A percentile compares a stretch with the other conserved stretches of the same genome.
These are phyloP conservation scores for Spheniscus mendiculus DNA, from an alignment of 2,113 vertebrate genomes.

Conservation along the genomic window DNA sequence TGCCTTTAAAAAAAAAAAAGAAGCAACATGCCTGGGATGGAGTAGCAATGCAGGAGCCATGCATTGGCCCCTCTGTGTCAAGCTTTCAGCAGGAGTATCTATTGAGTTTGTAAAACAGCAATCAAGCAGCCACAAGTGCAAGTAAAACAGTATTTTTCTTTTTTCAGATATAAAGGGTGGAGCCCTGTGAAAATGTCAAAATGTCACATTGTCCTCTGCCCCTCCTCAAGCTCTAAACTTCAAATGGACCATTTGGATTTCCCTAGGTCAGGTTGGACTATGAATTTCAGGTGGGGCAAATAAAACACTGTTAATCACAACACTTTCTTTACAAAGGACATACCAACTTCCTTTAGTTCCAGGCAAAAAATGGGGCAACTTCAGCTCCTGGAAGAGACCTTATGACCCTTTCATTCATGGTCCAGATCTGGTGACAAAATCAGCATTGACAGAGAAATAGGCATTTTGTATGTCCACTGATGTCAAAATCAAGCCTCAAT, in stretches of 20 bases:
- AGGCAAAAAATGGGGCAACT: neutral
- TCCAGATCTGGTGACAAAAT: neutral
- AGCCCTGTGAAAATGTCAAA: neutral
- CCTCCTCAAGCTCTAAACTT: neutral
- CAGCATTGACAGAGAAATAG: neutral
- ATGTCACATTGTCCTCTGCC: neutral
- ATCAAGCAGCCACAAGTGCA: neutral
- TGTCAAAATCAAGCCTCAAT: neutral
- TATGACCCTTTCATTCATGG: neutral
- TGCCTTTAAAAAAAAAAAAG: neutral
- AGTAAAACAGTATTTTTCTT: neutral
- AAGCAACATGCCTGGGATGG: neutral
- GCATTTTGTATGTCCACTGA: neutral
- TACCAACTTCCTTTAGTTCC: neutral
- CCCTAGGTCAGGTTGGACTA: neutral
- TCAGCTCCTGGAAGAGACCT: neutral
- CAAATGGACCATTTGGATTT: neutral
- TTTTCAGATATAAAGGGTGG: neutral
- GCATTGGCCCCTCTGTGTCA: neutral
- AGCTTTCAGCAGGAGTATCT: neutral
- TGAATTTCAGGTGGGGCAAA: neutral
- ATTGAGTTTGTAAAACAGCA: neutral
- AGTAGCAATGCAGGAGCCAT: neutral
- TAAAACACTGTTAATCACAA: neutral
- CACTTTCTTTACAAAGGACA: neutral